Base-by-base conservation (phyloP, 2,113 vertebrate genomes). In the Hippolais icterina region DNA sequence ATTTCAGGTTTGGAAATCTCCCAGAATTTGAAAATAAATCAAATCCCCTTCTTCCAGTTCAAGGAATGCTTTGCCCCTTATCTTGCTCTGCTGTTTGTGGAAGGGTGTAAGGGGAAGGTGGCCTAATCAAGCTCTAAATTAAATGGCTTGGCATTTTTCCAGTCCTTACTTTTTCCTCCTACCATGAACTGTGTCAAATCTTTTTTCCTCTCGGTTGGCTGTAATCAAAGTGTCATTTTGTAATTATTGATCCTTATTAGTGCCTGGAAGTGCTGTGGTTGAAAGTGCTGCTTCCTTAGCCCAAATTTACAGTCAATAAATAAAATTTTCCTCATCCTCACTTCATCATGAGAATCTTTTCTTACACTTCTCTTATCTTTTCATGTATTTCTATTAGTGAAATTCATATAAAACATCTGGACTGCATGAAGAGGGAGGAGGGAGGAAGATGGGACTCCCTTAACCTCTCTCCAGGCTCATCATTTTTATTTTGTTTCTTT, bases 191-290 rank as follows among this genome's bases (percentile, higher is more conserved):
- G 56, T 89, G 76, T 93, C 82, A 85, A 80, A 87, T 80, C 70
- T 65, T 57, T 74, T 50, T 63, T 76, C 71, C 59, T 90, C 89
- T 81, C 5, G 3, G 76, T n/a, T 94, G 83, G 70, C 88, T 93
- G 54, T 69, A 89, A 90, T 92, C 83, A 92, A 83, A 94, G 72
- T 92, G 83, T 66, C 68, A 54, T 96, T 96, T 92, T 86, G 68
- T 81, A 72, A 15, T 90, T 95, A 96, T 94, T 47, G 83, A 93
- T 95, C 76, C 76, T 87, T 90, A 70, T 63, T 90, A 83, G 50
- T 22, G 41, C 56, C 79, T 59, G 56, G n/a, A 94, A 87, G 53
- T 63, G 90, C 52, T 76, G 50, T 18, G 54, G 72, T 74, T 79
- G 41, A 75, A 84, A 71, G 39, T 27, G 27, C 75, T 88, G 65